These are phyloP conservation scores for Trissonchulus sp. DNA, from an alignment of 2,888 invertebrate species.

Conservation along the genomic window DNA sequence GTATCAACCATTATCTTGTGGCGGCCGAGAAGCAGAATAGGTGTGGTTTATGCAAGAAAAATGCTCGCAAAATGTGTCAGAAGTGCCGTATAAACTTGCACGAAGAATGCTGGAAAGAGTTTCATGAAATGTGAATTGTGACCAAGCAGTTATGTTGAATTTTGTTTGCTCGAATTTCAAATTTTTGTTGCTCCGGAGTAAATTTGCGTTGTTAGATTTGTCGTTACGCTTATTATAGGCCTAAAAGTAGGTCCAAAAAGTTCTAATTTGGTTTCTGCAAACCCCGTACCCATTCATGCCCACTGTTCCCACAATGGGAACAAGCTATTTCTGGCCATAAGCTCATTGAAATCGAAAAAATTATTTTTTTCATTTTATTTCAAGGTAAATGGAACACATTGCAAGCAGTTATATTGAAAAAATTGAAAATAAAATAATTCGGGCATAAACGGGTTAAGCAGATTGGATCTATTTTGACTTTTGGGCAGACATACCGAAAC, in stretches of 20 bases:
- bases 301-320: neutral
- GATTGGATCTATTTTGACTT: too few species aligned
- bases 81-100: conserved; percentile 21
- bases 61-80: conserved; percentile 15
- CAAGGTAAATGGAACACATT: neutral
- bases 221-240: too few species aligned
- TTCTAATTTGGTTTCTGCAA: too few species aligned
- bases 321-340: neutral
- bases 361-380: neutral
- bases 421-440: neutral
- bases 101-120: conserved; percentile 5
- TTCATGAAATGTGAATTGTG: neutral
- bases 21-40: conserved; percentile 24
- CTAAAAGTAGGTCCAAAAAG: too few species aligned
- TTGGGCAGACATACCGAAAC: too few species aligned
- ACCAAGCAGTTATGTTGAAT: too few species aligned
- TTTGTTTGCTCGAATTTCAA: too few species aligned
- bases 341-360: neutral
- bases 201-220: neutral
- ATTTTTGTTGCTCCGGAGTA: neutral
- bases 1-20: conserved; percentile 15
- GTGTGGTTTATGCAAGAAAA: conserved; percentile 10
- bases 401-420: neutral
- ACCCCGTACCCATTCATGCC: neutral
- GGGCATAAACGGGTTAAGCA: conserved; percentile 3